phyloP scores from a whole-genome alignment of 1,140 invertebrate species.

The Cotesia typhae region DNA sequence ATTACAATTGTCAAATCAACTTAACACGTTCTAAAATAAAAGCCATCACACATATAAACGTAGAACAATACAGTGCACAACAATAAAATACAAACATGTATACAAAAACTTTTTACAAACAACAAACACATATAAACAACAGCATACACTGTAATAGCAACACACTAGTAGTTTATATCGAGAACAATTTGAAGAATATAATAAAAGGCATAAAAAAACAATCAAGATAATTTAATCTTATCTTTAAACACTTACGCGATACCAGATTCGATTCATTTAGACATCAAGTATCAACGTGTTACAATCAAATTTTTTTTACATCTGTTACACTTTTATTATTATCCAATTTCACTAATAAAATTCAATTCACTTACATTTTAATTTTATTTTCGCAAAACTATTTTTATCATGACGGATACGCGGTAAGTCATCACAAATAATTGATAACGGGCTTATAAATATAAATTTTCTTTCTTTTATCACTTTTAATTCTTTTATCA shows the following conservation, averaged over 20 bases:
- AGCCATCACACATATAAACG: not conserved
- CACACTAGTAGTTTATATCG: not conserved
- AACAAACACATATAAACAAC: not conserved
- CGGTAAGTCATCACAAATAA: too few species aligned
- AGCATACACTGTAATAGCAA: not conserved
- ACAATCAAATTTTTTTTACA: not conserved
- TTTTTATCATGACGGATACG: too few species aligned
- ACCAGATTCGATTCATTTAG: constrained; percentile 30
- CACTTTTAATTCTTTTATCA: too few species aligned
- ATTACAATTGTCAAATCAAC: too few species aligned
- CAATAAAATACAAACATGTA: too few species aligned
- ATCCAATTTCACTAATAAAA: not conserved
- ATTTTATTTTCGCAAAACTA: not conserved
- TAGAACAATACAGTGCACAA: not conserved
- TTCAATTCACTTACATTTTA: not conserved
- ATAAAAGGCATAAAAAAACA: constrained; percentile 26
- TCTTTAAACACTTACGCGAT: constrained; percentile 15
- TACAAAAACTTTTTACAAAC: too few species aligned
- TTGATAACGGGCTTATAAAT: too few species aligned
- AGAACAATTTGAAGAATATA: constrained; percentile 17
- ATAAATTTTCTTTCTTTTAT: too few species aligned
- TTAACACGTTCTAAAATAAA: too few species aligned
- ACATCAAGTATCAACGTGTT: constrained; percentile 16
- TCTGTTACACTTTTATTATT: constrained; percentile 8
- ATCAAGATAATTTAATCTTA: constrained; percentile 39